Percentiles rank a stretch among this genome's conserved stretches.
Conservation (phyloP, 1,140 invertebrate species). For the Plectrocnemia conspersa region DNA sequence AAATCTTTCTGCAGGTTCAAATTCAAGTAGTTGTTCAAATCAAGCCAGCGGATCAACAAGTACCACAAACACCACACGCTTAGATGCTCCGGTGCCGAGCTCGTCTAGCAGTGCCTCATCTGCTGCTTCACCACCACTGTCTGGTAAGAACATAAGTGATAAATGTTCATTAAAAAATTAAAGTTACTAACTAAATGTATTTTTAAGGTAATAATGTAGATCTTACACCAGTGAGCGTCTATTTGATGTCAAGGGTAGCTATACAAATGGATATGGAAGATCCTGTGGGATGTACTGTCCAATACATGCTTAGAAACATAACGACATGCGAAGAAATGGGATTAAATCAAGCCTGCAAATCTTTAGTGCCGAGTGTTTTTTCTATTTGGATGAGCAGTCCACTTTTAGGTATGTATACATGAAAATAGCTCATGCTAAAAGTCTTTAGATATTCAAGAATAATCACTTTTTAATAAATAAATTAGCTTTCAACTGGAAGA, state of each 20-base stretch:
- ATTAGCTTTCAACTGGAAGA: too few species aligned
- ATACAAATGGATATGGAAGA: constrained; percentile 69
- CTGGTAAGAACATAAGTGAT: constrained; percentile 18
- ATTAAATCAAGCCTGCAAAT: constrained; percentile 52
- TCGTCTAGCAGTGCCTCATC: constrained; percentile 33
- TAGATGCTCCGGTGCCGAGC: constrained; percentile 22
- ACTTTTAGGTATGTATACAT: constrained; percentile 48
- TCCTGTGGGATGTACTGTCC: constrained; percentile 54
- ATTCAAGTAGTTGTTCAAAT: constrained; percentile 32
- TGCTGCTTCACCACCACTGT: constrained; percentile 31
- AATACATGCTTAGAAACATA: constrained; percentile 56
- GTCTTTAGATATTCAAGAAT: too few species aligned
- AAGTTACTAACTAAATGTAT: not conserved
- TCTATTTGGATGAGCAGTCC: constrained; percentile 63
- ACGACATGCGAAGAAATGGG: constrained; percentile 59
- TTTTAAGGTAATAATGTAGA: constrained; percentile 11
- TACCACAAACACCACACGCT: constrained; percentile 19
- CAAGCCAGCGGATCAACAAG: constrained; percentile 30
- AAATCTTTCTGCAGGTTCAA: constrained; percentile 28
- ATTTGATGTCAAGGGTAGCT: constrained; percentile 61
- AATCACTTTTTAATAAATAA: too few species aligned
- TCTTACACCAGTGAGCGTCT: constrained; percentile 56
- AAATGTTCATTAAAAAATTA: not conserved
- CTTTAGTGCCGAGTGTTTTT: constrained; percentile 58
- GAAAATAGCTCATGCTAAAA: too few species aligned